Evolutionary conservation across 2,888 invertebrate genomes (phyloP).

Genomic region (Microctonus brassicae): DNA sequence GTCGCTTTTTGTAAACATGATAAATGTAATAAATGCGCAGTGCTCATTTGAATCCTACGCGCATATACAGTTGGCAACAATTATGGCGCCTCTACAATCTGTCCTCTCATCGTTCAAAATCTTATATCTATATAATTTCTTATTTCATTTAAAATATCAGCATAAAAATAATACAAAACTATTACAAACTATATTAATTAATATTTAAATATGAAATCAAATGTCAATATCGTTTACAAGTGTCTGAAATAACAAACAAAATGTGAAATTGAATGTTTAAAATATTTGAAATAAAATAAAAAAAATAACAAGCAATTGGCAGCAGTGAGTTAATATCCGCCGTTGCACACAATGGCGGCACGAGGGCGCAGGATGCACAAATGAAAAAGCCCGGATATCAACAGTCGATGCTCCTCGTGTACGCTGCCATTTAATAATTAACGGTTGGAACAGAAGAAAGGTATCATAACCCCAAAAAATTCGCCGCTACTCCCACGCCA

Average conservation of each 20-base stretch:
- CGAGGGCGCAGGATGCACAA: neutral
- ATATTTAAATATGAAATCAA: neutral
- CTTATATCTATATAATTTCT: neutral
- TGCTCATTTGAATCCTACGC: neutral
- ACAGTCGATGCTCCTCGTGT: neutral
- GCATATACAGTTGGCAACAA: constrained; percentile 16
- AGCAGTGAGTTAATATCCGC: neutral
- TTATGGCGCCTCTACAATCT: neutral
- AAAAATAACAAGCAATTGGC: neutral
- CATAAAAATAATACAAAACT: neutral
- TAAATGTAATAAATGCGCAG: neutral
- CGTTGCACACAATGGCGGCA: neutral
- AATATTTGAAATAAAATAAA: neutral
- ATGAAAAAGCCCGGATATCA: neutral
- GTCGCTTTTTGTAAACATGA: too few species aligned
- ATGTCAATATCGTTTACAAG: neutral
- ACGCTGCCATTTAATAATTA: constrained; percentile 1
- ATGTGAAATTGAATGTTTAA: neutral
- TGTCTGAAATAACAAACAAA: neutral
- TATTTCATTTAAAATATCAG: neutral
- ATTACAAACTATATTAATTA: neutral
- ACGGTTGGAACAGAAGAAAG: neutral
- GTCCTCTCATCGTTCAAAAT: neutral
- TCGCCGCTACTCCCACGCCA: neutral
- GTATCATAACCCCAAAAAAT: neutral